Conservation (phyloP, 2,797 vertebrate genomes). For the Microtus agrestis region DNA sequence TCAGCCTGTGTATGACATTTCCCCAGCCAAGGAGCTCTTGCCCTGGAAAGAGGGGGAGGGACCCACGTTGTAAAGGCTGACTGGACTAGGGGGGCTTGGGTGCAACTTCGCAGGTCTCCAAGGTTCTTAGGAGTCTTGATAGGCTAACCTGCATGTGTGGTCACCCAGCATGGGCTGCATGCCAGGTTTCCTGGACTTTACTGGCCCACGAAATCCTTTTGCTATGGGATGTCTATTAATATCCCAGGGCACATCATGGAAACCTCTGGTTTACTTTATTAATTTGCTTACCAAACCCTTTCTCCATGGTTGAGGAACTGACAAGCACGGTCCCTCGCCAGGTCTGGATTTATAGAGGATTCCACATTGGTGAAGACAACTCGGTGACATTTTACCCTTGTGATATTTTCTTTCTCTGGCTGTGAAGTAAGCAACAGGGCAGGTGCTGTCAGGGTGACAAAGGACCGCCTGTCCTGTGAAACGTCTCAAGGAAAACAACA, state of each 20-base stretch:
- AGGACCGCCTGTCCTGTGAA: background rate
- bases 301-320: slow-evolving; percentile 63
- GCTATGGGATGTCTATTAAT: slow-evolving; percentile 60
- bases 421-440: background rate
- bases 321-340: background rate
- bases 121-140: too few species aligned
- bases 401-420: background rate
- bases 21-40: accelerated
- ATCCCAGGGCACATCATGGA: slow-evolving; percentile 1
- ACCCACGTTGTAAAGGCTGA: accelerated
- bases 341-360: background rate
- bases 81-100: too few species aligned
- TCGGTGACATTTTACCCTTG: background rate
- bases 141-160: accelerated
- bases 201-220: slow-evolving; percentile 57
- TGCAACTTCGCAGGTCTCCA: background rate
- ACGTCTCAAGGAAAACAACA: background rate
- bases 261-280: slow-evolving; percentile 42
- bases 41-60: background rate
- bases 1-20: accelerated
- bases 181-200: background rate
- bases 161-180: background rate
- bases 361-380: background rate
- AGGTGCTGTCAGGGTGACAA: accelerated
- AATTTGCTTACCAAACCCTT: slow-evolving; percentile 77